Percentiles rank a stretch among this genome's conserved stretches.
Conservation (phyloP, 2,797 vertebrate genomes). For the Molossus molossus region DNA sequence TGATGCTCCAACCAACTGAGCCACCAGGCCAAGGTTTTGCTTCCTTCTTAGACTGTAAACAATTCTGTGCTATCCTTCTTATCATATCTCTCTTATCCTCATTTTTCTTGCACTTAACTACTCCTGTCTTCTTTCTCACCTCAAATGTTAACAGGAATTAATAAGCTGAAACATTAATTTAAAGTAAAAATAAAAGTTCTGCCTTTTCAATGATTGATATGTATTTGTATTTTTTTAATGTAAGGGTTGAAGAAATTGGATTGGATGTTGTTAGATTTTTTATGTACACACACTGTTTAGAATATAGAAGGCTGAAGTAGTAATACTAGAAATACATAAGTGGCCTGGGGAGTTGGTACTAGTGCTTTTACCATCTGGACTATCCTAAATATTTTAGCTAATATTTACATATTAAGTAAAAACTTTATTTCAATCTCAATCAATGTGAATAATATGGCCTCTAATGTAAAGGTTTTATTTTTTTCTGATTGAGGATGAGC, state of each 20-base stretch:
- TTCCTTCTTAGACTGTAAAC: not conserved
- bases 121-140: not conserved
- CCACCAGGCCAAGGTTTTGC: not conserved
- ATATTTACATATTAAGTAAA: constrained; percentile 32
- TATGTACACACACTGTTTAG: constrained; percentile 18
- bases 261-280: constrained; percentile 43
- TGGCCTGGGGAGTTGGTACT: constrained; percentile 11
- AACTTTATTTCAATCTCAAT: constrained; percentile 58
- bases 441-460: constrained; percentile 10
- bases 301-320: constrained; percentile 39
- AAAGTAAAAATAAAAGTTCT: constrained; percentile 57
- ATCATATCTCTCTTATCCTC: not conserved
- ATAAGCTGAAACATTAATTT: constrained; percentile 39
- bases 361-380: constrained; percentile 23
- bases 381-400: constrained; percentile 65
- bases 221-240: constrained; percentile 50
- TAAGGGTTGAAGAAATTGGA: constrained; percentile 49
- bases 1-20: no score
- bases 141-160: constrained; percentile 62
- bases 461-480: not conserved
- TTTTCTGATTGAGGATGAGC: not conserved
- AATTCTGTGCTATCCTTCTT: constrained; percentile 3
- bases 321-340: constrained; percentile 36
- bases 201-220: constrained; percentile 39
- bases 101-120: not conserved